Conservation (phyloP, 2,888 invertebrate species). For the Augiades crinisus region DNA sequence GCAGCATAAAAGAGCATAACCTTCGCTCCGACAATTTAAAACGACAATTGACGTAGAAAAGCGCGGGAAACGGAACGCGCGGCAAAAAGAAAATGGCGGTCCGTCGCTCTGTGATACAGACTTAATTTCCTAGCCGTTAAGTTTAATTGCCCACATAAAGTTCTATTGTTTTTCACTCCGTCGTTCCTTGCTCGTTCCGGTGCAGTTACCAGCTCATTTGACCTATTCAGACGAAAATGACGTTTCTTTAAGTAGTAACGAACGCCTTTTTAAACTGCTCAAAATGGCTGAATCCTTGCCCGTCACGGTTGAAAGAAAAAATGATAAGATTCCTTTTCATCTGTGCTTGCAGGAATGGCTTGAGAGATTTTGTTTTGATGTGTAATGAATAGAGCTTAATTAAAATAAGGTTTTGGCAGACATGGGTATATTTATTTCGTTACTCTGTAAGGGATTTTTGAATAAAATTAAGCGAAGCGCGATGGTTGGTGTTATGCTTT, state of each 20-base stretch:
- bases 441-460: too few relatives aligned
- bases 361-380: constrained; percentile 7
- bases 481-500: too few relatives aligned
- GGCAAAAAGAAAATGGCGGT: constrained; percentile 43
- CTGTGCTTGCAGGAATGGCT: constrained; percentile 1
- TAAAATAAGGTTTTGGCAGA: neutral
- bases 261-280: constrained; percentile 39
- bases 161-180: constrained; percentile 56
- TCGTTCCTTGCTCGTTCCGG: constrained; percentile 39
- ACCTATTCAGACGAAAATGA: constrained; percentile 52
- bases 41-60: constrained; percentile 43
- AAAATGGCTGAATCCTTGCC: constrained; percentile 28
- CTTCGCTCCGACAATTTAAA: constrained; percentile 32
- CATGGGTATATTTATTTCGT: neutral
- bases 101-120: constrained; percentile 45
- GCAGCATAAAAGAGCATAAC: constrained; percentile 28
- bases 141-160: constrained; percentile 64
- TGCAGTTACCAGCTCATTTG: constrained; percentile 55
- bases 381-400: constrained; percentile 3
- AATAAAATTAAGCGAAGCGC: too few relatives aligned
- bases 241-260: constrained; percentile 45
- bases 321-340: constrained; percentile 21
- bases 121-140: constrained; percentile 64
- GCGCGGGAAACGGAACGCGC: constrained; percentile 39
- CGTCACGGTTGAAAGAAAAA: constrained; percentile 20